These are phyloP conservation scores for Muscina levida DNA, from an alignment of 2,888 invertebrate species.

Conservation along the genomic window DNA sequence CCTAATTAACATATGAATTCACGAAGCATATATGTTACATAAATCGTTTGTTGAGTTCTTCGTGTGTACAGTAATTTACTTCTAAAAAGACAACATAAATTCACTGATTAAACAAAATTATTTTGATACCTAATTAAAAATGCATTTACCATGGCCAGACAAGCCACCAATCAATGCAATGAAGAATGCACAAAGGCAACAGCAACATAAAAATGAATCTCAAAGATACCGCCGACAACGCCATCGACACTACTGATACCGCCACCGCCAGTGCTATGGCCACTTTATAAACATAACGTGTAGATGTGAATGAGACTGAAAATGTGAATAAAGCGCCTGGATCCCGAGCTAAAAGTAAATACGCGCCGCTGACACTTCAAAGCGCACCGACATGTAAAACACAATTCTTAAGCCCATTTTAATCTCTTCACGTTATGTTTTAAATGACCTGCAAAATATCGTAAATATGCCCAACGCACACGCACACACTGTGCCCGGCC, in stretches of 20 bases:
- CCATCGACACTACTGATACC: conserved; percentile 21
- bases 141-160: conserved; percentile 56
- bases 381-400: conserved; percentile 58
- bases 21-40: background rate
- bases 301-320: conserved; percentile 40
- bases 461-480: conserved; percentile 48
- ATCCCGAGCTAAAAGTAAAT: background rate
- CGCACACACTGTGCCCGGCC: background rate
- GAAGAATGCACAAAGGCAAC: conserved; percentile 35
- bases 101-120: conserved; percentile 55
- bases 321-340: conserved; percentile 24
- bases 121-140: conserved; percentile 64
- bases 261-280: conserved; percentile 35
- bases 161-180: conserved; percentile 29
- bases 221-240: conserved; percentile 53
- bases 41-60: background rate
- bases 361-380: conserved; percentile 50
- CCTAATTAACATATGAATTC: background rate
- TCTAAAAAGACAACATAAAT: conserved; percentile 54
- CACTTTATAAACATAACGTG: conserved; percentile 55
- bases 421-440: conserved; percentile 66
- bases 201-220: conserved; percentile 51
- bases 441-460: conserved; percentile 66
- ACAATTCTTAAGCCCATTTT: conserved; percentile 65
- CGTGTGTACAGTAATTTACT: background rate